Conservation (phyloP, 2,797 vertebrate species). For the Etheostoma perlongum region DNA sequence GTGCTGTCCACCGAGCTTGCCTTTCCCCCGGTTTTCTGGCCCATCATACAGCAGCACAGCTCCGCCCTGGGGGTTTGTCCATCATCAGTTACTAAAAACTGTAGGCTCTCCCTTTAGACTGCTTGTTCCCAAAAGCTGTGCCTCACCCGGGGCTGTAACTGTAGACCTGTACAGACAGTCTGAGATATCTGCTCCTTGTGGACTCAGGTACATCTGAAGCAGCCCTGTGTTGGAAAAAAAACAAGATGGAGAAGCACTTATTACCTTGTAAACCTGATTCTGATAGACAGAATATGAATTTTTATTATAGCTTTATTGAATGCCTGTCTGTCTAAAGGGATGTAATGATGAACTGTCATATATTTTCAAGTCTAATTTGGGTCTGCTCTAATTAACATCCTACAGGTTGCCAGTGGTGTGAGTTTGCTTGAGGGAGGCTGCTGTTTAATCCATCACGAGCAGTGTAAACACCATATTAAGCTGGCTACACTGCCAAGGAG, state of each 20-base stretch:
- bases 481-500: constrained; percentile 2
- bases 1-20: constrained; percentile 74
- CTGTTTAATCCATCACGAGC: not conserved
- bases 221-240: not conserved
- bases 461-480: not conserved
- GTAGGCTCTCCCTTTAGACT: constrained; percentile 73
- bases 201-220: constrained; percentile 19
- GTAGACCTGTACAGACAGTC: not conserved
- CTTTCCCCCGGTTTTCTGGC: constrained; percentile 79
- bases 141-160: constrained; percentile 74
- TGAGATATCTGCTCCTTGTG: constrained; percentile 3
- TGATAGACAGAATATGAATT: constrained; percentile 3
- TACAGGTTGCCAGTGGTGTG: not conserved
- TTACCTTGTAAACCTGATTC: constrained; percentile 10
- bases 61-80: constrained; percentile 51
- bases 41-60: constrained; percentile 76
- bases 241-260: constrained; percentile 14
- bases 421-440: not conserved
- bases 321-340: constrained; percentile 12
- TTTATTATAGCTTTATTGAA: constrained; percentile 31
- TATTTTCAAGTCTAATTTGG: constrained; percentile 4
- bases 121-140: constrained; percentile 63
- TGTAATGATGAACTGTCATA: constrained; percentile 21
- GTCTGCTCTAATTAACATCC: constrained; percentile 8
- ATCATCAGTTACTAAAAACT: constrained; percentile 67